These are phyloP conservation scores for Pimephales promelas DNA, from an alignment of 2,113 vertebrate genomes.

Conservation along the genomic window DNA sequence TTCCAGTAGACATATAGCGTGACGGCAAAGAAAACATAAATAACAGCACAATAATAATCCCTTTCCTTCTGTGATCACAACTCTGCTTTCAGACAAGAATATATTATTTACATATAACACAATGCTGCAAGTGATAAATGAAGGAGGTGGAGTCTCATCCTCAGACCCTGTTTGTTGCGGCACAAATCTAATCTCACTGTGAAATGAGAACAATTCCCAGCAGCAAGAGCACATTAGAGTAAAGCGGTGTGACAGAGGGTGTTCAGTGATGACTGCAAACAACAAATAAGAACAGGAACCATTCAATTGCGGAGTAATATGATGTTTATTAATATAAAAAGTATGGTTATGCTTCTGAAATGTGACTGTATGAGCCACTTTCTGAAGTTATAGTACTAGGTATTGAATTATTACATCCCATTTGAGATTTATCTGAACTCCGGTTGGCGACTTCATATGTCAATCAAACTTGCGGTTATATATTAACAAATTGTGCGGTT, in stretches of 20 bases:
- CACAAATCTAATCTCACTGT: conserved; percentile 47
- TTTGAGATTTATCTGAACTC: not conserved
- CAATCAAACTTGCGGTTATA: not conserved
- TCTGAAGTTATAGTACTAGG: not conserved
- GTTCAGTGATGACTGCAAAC: not conserved
- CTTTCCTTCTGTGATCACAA: conserved; percentile 72
- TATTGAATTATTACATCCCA: too few species aligned
- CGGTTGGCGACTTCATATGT: not conserved
- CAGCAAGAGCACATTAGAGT: conserved; percentile 26
- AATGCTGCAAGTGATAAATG: conserved; percentile 72
- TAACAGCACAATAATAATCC: conserved; percentile 70
- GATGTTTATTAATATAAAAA: not conserved
- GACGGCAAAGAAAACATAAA: conserved; percentile 63
- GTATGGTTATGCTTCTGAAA: not conserved
- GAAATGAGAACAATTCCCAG: conserved; percentile 23
- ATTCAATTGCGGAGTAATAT: not conserved
- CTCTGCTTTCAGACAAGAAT: conserved; percentile 66
- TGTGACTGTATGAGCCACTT: not conserved
- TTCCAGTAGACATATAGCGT: not conserved
- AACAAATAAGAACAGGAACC: not conserved
- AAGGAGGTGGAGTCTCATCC: conserved; percentile 55
- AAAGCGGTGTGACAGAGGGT: conserved; percentile 3
- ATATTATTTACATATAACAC: conserved; percentile 66
- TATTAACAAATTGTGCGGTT: not conserved
- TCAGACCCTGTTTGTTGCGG: conserved; percentile 8